Percentiles rank a stretch among this genome's conserved stretches.
These are phyloP conservation scores for Anguilla obscura DNA, from an alignment of 2,797 vertebrate genomes.

Conservation along the genomic window DNA sequence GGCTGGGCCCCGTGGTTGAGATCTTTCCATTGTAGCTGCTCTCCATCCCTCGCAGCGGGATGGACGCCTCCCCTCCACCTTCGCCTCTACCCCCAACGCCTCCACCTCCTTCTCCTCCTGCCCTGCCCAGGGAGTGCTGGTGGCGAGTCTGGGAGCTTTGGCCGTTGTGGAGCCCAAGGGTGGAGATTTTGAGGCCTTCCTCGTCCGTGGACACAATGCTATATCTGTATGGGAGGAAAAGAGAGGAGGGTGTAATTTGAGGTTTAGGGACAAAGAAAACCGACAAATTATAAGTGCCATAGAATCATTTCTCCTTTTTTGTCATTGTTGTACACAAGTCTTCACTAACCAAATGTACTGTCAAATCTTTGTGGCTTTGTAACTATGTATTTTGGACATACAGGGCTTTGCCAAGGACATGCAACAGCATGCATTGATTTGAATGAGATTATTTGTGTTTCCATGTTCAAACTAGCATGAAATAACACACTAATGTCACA, in stretches of 20 bases:
- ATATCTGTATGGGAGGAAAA: constrained; percentile 67
- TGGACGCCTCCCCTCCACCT: neutral
- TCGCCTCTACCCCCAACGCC: constrained; percentile 42
- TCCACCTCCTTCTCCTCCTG: constrained; percentile 48
- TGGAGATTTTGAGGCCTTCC: constrained; percentile 86
- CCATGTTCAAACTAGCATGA: neutral
- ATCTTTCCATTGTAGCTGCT: constrained; percentile 79
- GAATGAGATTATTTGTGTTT: neutral
- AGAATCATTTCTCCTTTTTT: too few relatives aligned
- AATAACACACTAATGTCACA: neutral
- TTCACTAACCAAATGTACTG: neutral
- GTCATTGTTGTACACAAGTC: too few relatives aligned
- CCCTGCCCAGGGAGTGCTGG: constrained; percentile 53
- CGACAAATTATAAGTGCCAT: too few relatives aligned
- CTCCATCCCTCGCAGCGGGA: constrained; percentile 51
- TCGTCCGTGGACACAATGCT: constrained; percentile 91
- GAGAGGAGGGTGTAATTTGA: neutral
- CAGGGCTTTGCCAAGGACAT: neutral
- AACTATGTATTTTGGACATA: neutral
- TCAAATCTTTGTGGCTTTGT: neutral
- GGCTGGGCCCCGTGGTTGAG: constrained; percentile 73
- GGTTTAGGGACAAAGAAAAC: constrained; percentile 15
- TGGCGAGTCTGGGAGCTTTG: constrained; percentile 66
- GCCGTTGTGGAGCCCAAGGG: constrained; percentile 83
- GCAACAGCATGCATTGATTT: neutral